These are phyloP conservation scores for Esox lucius DNA, from an alignment of 2,797 vertebrate species.

Conservation along the genomic window DNA sequence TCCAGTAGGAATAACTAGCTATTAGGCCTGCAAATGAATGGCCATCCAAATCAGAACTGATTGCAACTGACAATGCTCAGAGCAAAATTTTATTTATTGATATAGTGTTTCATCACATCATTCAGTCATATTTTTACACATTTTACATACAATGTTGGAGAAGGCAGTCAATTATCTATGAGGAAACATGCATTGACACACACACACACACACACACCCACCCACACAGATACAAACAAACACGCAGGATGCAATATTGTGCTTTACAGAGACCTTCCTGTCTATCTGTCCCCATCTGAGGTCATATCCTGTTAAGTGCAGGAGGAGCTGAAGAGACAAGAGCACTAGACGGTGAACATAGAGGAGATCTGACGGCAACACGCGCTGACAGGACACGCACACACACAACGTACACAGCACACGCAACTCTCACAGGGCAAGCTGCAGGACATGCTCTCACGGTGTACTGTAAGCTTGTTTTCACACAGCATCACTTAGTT, in stretches of 20 bases:
- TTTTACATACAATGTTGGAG: constrained; percentile 44
- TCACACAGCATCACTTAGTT: constrained; percentile 25
- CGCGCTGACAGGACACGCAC: constrained; percentile 29
- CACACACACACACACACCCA: constrained; percentile 32
- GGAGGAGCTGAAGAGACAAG: constrained; percentile 34
- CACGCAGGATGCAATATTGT: constrained; percentile 54
- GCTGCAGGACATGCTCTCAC: constrained; percentile 43
- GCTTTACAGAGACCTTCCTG: constrained; percentile 59
- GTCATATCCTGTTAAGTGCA: constrained; percentile 39
- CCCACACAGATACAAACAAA: constrained; percentile 26
- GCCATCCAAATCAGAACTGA: neutral
- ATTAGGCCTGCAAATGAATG: constrained; percentile 12
- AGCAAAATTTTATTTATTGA: constrained; percentile 67
- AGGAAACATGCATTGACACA: constrained; percentile 66
- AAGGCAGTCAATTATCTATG: constrained; percentile 54
- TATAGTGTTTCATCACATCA: constrained; percentile 40
- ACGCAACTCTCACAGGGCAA: constrained; percentile 26
- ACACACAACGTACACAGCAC: constrained; percentile 18
- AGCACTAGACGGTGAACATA: constrained; percentile 31
- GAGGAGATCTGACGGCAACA: constrained; percentile 25
- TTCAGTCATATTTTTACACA: constrained; percentile 50
- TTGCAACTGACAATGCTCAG: constrained; percentile 19
- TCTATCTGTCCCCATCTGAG: constrained; percentile 40
- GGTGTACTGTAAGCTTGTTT: constrained; percentile 37
- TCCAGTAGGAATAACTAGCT: neutral